Base-by-base conservation (phyloP, 2,113 vertebrate genomes). In the Eretmochelys imbricata region DNA sequence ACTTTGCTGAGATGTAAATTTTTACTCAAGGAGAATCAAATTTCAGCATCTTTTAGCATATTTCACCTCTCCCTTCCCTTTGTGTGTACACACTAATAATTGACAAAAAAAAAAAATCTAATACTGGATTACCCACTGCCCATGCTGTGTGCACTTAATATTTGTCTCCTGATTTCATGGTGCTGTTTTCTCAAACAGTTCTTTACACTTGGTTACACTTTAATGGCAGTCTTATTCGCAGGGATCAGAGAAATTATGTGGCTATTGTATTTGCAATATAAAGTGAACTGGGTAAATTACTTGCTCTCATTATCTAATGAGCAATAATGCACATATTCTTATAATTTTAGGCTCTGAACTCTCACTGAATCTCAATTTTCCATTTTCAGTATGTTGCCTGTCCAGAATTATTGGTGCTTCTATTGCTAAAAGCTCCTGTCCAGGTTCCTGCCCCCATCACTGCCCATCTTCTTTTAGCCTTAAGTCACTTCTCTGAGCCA, bases 351-450 rank as follows among this genome's bases (percentile, higher is more conserved):
- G 42, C 25, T 8, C 48, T 82, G 35, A 24, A 49, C 13, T 57
- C n/a, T 51, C 46, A 75, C n/a, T 35, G 4, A 75, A 59, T 29
- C n/a, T 17, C 55, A 87, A 29, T 29, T 89, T 81, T 89, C 50
- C 53, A 82, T 79, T 93, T 90, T 76, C 93, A 97, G 96, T 89
- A 98, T 98, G 98, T 92, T 76, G 90, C 69, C 51, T 82, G 84
- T 93, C 82, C 96, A 80, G 93, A 94, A 20, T 79, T 97, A 85
- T 72, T 98, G 87, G 93, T 98, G 10, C 42, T 98, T 59, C 79
- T 95, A 53, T 84, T 93, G 84, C 88, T 98, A 95, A 82, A 87
- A 90, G 80, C 29, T 72, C 92, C 4, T 79, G 88, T 29, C 88
- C 93, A 51, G 69, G 48, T 8, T 25, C 65, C 19, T 51, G 80